These are phyloP conservation scores for Drosophila takahashii DNA, from an alignment of 1,140 invertebrate genomes.

Conservation along the genomic window DNA sequence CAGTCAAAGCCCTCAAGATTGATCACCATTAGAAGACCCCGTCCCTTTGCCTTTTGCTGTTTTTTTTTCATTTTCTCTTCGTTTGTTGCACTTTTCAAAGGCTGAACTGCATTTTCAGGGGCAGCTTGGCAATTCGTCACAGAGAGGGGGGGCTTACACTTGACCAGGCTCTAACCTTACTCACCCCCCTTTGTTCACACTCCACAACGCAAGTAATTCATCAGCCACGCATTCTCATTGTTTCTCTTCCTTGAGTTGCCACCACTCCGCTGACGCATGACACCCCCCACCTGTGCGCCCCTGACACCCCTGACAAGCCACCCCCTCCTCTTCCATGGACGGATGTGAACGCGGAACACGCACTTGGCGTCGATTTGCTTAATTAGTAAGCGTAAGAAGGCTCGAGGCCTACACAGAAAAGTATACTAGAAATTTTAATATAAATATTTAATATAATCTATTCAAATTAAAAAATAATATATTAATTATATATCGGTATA, in stretches of 20 bases:
- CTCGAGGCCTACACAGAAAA: constrained; percentile 1
- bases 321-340: neutral
- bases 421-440: neutral
- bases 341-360: constrained; percentile 64
- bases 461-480: too few species aligned
- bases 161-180: constrained; percentile 47
- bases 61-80: constrained; percentile 9
- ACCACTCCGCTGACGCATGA: constrained; percentile 64
- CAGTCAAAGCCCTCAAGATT: constrained; percentile 66
- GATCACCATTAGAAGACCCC: constrained; percentile 62
- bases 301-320: neutral
- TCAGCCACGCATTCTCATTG: constrained; percentile 77
- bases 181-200: constrained; percentile 28
- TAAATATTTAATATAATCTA: too few species aligned
- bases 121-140: constrained; percentile 71
- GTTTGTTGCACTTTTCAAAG: constrained; percentile 39
- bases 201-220: constrained; percentile 65
- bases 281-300: constrained; percentile 40
- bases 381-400: constrained; percentile 50
- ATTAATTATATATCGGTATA: too few species aligned
- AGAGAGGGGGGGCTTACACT: constrained; percentile 30
- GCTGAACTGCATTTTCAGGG: constrained; percentile 71
- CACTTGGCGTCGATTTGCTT: constrained; percentile 67
- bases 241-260: constrained; percentile 18
- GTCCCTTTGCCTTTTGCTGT: too few species aligned